Conservation (phyloP, 1,140 invertebrate genomes). For the Octopus bimaculoides region DNA sequence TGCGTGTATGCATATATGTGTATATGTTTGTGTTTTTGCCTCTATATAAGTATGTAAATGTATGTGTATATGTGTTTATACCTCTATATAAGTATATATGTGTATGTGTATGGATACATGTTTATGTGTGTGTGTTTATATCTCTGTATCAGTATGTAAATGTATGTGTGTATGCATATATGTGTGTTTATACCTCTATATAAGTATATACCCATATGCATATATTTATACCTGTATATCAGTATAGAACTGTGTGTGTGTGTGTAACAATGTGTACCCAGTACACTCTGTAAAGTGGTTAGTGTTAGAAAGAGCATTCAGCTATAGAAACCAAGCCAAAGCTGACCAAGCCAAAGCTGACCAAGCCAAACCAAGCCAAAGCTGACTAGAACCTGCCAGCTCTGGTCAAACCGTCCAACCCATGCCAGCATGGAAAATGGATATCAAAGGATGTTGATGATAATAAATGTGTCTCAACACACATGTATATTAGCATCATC, state of each 20-base stretch:
- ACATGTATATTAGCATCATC: no score
- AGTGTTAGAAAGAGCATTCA: no score
- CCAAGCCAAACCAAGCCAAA: no score
- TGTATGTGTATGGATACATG: background rate
- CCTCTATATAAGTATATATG: background rate
- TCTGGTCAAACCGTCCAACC: no score
- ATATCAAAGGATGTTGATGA: no score
- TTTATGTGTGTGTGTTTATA: background rate
- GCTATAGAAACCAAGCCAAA: no score
- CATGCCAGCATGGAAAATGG: no score
- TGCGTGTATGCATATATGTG: background rate
- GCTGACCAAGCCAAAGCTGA: no score
- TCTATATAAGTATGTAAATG: background rate
- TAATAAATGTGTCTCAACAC: no score
- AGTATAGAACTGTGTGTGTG: background rate
- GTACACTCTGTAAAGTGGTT: no score
- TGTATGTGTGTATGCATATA: background rate
- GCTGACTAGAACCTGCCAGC: no score
- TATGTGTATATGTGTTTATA: background rate
- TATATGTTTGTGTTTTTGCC: background rate
- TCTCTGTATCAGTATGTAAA: background rate
- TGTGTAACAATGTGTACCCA: no score
- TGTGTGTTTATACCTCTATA: background rate
- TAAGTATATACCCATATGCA: background rate
- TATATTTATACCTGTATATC: background rate